Evolutionary conservation across 1,140 invertebrate species (phyloP).

Genomic region (Camponotus pennsylvanicus): DNA sequence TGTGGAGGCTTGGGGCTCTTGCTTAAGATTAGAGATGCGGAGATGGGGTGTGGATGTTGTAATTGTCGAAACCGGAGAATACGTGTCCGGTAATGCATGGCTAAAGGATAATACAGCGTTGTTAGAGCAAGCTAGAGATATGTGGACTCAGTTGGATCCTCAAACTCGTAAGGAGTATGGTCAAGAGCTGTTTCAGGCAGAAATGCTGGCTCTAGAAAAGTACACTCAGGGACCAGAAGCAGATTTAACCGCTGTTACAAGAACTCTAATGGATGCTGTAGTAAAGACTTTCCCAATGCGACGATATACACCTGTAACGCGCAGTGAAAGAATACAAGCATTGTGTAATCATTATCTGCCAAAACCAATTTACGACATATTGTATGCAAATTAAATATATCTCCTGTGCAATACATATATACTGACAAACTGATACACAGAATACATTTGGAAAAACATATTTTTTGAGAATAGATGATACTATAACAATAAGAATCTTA

Average conservation of each 20-base stretch:
- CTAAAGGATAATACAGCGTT: constrained; percentile 90
- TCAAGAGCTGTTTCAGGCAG: constrained; percentile 93
- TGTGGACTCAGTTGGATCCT: constrained; percentile 92
- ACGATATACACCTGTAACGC: constrained; percentile 92
- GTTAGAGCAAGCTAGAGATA: constrained; percentile 91
- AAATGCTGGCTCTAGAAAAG: constrained; percentile 91
- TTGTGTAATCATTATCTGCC: constrained; percentile 92
- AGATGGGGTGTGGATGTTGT: constrained; percentile 91
- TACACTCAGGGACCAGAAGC: constrained; percentile 91
- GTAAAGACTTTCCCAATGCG: constrained; percentile 92
- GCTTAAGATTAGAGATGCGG: constrained; percentile 93
- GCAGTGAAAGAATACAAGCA: constrained; percentile 91
- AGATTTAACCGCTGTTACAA: constrained; percentile 90
- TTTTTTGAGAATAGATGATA: constrained; percentile 24
- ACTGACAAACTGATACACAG: neutral
- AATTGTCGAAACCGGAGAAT: constrained; percentile 94
- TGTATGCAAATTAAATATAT: constrained; percentile 86
- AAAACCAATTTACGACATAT: constrained; percentile 90
- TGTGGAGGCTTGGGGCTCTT: constrained; percentile 93
- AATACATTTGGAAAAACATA: neutral
- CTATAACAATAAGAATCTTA: constrained; percentile 2
- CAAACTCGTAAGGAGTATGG: constrained; percentile 92
- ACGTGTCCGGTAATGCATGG: constrained; percentile 92
- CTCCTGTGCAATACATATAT: neutral
- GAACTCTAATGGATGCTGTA: constrained; percentile 91